Evolutionary conservation across 2,797 vertebrate genomes (phyloP).

Genomic region (Dendrocincla fuliginosa): DNA sequence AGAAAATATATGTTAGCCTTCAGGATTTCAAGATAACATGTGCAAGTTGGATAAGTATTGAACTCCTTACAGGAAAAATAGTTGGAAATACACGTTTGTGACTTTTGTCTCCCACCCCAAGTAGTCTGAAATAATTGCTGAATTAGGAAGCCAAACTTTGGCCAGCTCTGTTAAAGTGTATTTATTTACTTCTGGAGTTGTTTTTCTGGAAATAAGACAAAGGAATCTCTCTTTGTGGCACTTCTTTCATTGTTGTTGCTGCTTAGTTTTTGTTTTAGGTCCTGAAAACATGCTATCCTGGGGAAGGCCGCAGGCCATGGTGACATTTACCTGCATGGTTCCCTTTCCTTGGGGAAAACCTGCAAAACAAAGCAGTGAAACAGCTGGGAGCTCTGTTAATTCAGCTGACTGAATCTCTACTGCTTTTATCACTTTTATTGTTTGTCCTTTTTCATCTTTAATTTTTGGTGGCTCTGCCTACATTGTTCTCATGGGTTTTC

Average conservation of each 20-base stretch:
- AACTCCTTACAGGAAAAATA: not conserved
- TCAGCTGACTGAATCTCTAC: not conserved
- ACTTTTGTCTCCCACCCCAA: not conserved
- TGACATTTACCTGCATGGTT: not conserved
- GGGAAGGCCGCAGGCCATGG: not conserved
- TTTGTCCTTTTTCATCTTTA: not conserved
- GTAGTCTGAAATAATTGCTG: not conserved
- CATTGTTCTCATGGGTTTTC: not conserved
- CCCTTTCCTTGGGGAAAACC: not conserved
- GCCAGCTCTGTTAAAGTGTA: not conserved
- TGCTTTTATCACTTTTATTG: not conserved
- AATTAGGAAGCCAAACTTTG: not conserved
- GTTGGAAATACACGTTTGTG: fast-evolving
- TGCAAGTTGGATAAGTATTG: not conserved
- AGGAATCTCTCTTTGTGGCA: not conserved
- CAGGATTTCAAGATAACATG: not conserved
- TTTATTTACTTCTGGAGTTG: not conserved
- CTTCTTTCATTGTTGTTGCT: not conserved
- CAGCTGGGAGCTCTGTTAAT: not conserved
- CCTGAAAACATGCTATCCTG: not conserved
- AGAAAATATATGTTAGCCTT: not conserved
- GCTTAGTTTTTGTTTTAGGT: not conserved
- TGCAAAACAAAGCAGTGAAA: not conserved
- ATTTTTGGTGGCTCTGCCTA: not conserved
- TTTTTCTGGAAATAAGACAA: not conserved